phyloP scores from a whole-genome alignment of 2,113 vertebrate genomes.

The Meriones unguiculatus region DNA sequence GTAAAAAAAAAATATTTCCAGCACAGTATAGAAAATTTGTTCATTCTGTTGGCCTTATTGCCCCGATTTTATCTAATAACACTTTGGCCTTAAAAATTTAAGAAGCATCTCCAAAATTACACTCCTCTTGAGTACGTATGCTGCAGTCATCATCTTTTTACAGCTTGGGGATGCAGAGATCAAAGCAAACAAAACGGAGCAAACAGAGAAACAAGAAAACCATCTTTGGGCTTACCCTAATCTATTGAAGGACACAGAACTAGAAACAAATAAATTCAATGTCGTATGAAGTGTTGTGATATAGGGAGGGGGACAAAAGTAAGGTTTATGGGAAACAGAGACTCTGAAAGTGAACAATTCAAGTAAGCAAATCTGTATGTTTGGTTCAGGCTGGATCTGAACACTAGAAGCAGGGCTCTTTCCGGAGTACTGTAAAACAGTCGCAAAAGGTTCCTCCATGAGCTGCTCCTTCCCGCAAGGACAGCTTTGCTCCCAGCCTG shows the following conservation, averaged over 20 bases:
- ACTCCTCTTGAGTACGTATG: neutral
- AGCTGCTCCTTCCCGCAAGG: neutral
- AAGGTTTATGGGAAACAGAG: neutral
- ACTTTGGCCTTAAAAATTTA: neutral
- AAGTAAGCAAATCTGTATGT: neutral
- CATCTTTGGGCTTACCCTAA: neutral
- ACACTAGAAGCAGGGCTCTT: neutral
- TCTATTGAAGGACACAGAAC: neutral
- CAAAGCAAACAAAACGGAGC: neutral
- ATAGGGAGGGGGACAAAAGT: neutral
- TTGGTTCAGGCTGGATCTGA: neutral
- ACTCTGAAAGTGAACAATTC: neutral
- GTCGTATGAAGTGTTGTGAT: neutral
- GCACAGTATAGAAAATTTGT: neutral
- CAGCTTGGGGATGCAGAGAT: neutral
- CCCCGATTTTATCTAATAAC: neutral
- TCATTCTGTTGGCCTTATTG: neutral
- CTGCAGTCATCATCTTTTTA: neutral
- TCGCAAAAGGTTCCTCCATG: neutral
- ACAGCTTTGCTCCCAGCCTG: neutral
- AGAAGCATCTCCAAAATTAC: neutral
- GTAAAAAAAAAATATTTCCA: neutral
- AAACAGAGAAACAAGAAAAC: neutral
- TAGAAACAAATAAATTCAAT: neutral
- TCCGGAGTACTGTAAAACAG: fast-evolving